Percentiles rank a stretch among this genome's conserved stretches.
These are phyloP conservation scores for Sinotaia quadrata DNA, from an alignment of 2,888 invertebrate species.

Conservation along the genomic window DNA sequence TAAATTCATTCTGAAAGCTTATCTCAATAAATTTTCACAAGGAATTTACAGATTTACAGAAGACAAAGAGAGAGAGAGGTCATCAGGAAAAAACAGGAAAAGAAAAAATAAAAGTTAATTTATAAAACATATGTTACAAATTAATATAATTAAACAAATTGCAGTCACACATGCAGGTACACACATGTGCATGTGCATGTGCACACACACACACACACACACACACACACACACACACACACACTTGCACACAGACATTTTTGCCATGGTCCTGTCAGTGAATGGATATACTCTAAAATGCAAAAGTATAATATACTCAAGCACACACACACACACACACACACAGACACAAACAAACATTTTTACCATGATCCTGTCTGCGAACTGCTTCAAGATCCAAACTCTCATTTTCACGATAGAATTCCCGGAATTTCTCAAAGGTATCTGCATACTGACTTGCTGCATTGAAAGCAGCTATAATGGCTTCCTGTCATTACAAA, in stretches of 20 bases:
- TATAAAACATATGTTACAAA: background rate
- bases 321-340: constrained; percentile 18
- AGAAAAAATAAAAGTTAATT: too few relatives aligned
- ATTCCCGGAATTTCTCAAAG: constrained; percentile 79
- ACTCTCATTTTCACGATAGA: constrained; percentile 81
- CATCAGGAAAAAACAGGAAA: too few relatives aligned
- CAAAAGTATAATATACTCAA: too few relatives aligned
- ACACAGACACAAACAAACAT: constrained; percentile 10
- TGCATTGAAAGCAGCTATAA: constrained; percentile 78
- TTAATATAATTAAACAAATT: background rate
- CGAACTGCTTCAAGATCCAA: constrained; percentile 79
- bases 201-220: constrained; percentile 1
- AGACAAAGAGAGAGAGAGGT: too few relatives aligned
- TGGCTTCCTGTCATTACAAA: constrained; percentile 57
- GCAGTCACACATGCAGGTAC: background rate
- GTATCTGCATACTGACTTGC: constrained; percentile 79
- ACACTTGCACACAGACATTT: background rate
- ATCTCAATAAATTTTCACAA: too few relatives aligned
- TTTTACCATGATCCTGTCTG: constrained; percentile 77
- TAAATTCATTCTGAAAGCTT: too few relatives aligned
- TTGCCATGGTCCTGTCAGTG: too few relatives aligned
- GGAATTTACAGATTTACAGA: too few relatives aligned
- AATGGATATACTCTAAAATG: too few relatives aligned
- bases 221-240: background rate
- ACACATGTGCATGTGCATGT: constrained; percentile 6